Evolutionary conservation across 2,888 invertebrate species (phyloP).

Genomic region (Tipula unca): DNA sequence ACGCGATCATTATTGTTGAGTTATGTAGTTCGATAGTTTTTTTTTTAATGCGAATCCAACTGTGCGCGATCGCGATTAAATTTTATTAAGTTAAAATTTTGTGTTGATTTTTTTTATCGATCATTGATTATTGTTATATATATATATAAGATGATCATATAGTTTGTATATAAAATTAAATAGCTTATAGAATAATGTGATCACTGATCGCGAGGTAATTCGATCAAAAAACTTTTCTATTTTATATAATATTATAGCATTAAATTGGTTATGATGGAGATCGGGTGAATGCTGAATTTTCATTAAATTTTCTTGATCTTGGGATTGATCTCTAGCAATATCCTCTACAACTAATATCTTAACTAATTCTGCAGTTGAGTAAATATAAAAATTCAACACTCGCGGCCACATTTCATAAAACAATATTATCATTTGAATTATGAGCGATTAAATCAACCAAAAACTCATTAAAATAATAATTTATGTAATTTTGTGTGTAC

Average conservation of each 20-base stretch:
- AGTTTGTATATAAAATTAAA: too few relatives aligned
- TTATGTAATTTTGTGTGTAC: neutral
- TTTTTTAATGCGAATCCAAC: neutral
- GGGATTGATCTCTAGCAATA: too few relatives aligned
- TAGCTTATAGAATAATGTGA: too few relatives aligned
- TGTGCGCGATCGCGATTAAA: neutral
- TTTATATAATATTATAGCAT: too few relatives aligned
- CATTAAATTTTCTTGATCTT: too few relatives aligned
- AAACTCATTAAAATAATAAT: neutral
- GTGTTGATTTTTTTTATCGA: neutral
- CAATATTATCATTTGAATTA: neutral
- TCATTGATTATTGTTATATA: neutral
- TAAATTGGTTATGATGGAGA: too few relatives aligned
- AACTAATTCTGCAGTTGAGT: too few relatives aligned
- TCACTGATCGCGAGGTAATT: too few relatives aligned
- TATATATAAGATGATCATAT: too few relatives aligned
- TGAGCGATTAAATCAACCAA: neutral
- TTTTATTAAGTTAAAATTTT: neutral
- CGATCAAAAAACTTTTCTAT: too few relatives aligned
- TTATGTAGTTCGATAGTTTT: neutral
- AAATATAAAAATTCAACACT: neutral
- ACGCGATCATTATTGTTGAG: neutral
- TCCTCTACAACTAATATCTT: too few relatives aligned
- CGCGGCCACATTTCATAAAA: neutral
- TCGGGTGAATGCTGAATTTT: too few relatives aligned